A percentile compares a stretch with the other conserved stretches of the same genome.
phyloP scores from a whole-genome alignment of 2,113 vertebrate species.

The Labeo rohita region DNA sequence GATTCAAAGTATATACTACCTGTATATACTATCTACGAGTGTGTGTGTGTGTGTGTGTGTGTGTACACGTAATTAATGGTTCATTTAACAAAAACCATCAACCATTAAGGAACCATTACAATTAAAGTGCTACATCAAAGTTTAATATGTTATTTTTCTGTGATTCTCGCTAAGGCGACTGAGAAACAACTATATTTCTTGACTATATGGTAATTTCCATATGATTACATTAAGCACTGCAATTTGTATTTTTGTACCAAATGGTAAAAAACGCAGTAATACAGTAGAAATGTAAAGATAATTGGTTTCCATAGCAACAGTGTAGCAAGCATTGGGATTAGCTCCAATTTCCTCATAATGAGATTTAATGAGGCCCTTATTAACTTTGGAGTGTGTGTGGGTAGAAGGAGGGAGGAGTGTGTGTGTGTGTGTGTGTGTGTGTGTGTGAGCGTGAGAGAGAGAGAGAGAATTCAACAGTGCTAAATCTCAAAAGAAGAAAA shows the following conservation, averaged over 20 bases:
- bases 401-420: background rate
- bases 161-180: background rate
- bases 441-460: background rate
- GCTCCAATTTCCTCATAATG: constrained; percentile 64
- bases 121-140: background rate
- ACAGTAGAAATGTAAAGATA: constrained; percentile 42
- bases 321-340: constrained; percentile 54
- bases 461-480: background rate
- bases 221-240: background rate
- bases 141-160: background rate
- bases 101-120: background rate
- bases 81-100: background rate
- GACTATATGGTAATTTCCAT: background rate
- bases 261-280: constrained; percentile 30
- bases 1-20: background rate
- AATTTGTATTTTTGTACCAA: background rate
- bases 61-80: background rate
- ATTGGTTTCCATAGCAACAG: constrained; percentile 56
- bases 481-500: background rate
- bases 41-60: no score
- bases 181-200: background rate
- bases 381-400: constrained; percentile 60
- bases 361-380: constrained; percentile 72
- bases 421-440: background rate
- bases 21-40: no score